Conservation (phyloP, 2,888 invertebrate genomes). For the Melikaiella ostensackeni region DNA sequence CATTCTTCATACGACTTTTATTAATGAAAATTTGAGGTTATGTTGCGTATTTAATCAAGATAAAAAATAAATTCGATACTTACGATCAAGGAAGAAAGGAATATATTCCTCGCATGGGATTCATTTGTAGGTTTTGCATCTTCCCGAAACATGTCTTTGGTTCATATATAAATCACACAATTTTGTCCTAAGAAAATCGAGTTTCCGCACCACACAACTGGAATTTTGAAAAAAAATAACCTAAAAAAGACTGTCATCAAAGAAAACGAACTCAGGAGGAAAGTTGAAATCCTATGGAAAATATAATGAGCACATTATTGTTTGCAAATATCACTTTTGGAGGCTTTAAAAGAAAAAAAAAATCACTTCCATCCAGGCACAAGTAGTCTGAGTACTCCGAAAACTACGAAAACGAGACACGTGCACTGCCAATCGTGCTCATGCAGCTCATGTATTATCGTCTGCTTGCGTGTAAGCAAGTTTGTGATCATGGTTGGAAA, state of each 20-base stretch:
- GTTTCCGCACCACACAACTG: background rate
- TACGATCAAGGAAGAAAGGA: constrained; percentile 69
- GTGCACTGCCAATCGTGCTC: too few relatives aligned
- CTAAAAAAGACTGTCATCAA: background rate
- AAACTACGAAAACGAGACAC: too few relatives aligned
- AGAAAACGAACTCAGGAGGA: background rate
- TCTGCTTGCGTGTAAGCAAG: too few relatives aligned
- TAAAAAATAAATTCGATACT: constrained; percentile 54
- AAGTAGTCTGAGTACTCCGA: too few relatives aligned
- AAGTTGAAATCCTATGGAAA: background rate
- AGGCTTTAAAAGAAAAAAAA: background rate
- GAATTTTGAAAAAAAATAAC: background rate
- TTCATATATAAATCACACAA: background rate
- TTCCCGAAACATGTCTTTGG: constrained; percentile 54
- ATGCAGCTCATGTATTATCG: too few relatives aligned
- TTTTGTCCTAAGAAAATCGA: background rate
- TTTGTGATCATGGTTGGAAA: too few relatives aligned
- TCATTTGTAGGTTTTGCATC: constrained; percentile 43
- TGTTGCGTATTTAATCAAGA: background rate
- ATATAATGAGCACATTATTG: background rate
- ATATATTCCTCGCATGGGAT: constrained; percentile 56
- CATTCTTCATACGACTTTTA: too few relatives aligned
- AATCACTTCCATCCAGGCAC: too few relatives aligned
- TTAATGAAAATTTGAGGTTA: too few relatives aligned
- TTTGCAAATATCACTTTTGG: too few relatives aligned